Evolutionary conservation across 2,888 invertebrate genomes (phyloP), one percentile per base, ranked within the genome.

Genomic region (Stenoptilia bipunctidactyla): DNA sequence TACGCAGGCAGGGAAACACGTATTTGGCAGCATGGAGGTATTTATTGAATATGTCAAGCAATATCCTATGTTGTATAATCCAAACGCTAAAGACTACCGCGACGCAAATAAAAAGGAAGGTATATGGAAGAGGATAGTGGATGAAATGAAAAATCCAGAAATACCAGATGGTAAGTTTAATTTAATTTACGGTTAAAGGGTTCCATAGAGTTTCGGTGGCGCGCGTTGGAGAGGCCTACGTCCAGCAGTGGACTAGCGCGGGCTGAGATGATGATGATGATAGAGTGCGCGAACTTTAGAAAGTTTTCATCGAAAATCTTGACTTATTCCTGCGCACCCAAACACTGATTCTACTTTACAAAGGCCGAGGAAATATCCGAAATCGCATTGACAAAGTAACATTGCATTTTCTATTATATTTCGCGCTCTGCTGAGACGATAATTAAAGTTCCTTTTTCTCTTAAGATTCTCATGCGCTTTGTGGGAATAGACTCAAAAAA

Each of bases 331-430:
- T 41, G 38, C 35, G n/a, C 38, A 38, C 10, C 0, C 9, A 38
- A 38, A 35, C 34, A 39, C 42, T 42, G 39, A 39, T 42, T 42
- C 39, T 36, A 42, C 5, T 42, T 42, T 39, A 30, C 34, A 37
- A 37, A 33, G 37, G 40, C 25, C 39, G 39, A 39, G 36, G 38
- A 39, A 36, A 38, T 35, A 34, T 12, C 8, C 40, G 15, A 40
- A 40, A 40, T 40, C 27, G 36, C 30, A 40, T 27, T 36, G 40
- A 36, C 15, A 20, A 14, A 5, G 8, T 20, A 20, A 3, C 20
- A 20, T 5, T 20, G 20, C 20, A 20, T 20, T 20, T 20, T 34
- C 37, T 33, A 27, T 25, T 27, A 34, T 14, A 38, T 34, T 40
- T 40, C 34, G 20, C 8, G 20, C 20, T 20, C 20, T 20, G 20